Evolutionary conservation across 1,140 invertebrate species (phyloP), one percentile per base, ranked within the genome.

Genomic region (Melipona quadrifasciata): DNA sequence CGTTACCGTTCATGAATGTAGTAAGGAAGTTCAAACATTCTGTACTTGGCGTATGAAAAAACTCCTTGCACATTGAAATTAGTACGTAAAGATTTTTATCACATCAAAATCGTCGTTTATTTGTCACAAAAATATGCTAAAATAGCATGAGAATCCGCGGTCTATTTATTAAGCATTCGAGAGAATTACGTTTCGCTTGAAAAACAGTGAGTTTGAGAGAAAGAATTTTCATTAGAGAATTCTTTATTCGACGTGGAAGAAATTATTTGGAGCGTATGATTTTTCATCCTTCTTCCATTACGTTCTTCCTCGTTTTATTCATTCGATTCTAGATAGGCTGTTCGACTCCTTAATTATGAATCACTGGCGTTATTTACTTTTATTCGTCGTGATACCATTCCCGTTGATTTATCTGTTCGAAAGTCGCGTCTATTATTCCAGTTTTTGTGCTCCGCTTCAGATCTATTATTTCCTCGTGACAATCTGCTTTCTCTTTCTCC

Each of bases 391-490:
- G 80, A 84, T 83, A 77, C 89, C 80, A 85, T 78, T 82, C 86
- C 80, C 24, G 39, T 89, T 90, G 89, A 90, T 90, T 89, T 87
- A 90, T 85, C 82, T 81, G 86, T 81, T 74, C 77, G 88, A 87
- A 89, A 89, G 85, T 90, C 81, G 67, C 82, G 82, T 80, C 88
- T 89, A 89, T 90, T 89, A 87, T 89, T 90, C 87, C 88, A 79
- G 85, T 87, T 90, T 89, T 89, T 87, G 72, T 80, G 65, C 65
- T n/a, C 61, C 74, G 78, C 58, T 80, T 71, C 57, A 73, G 79
- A 89, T 87, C 89, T 89, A 89, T 89, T 89, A 89, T 87, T 90
- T 89, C 82, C 71, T 79, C 88, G 80, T 79, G 88, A 83, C 87
- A 86, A 86, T 89, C 84, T 73, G 77, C 84, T 89, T 84, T 89